Base-by-base conservation (phyloP, 2,888 invertebrate genomes). In the Himalopsyche japonica region DNA sequence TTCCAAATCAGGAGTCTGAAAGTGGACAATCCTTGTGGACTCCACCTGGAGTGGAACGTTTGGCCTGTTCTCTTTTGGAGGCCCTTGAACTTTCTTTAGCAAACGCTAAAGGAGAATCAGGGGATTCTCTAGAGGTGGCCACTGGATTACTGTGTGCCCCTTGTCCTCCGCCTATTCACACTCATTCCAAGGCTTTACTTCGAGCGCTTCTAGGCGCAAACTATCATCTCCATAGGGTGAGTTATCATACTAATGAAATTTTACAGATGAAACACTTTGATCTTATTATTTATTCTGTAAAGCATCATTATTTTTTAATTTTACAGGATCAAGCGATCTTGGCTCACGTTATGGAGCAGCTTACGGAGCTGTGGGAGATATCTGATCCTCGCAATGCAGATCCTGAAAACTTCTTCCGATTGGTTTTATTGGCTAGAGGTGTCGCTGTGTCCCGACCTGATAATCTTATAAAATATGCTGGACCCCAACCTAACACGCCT, bases 321-420 rank as follows among this genome's bases (percentile, higher is more conserved):
- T 70, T 15, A 27, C 88, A 95, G 95, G 97, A 98, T 90, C 96
- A 97, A 89, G 96, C 97, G 1, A 93, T 98, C 76, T 91, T 98
- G 64, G 94, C 94, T 80, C 96, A 98, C 90, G 96, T 96, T 79
- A 93, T 95, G 88, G 92, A 91, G 18, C 94, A 95, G 32, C 91
- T 97, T 37, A 93, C 93, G 80, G 92, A 93, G 84, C 93, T 96
- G 89, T 93, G 94, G 77, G 93, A 94, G 85, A 91, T 91, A 0
- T 91, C 93, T 4, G 95, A 96, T 87, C 92, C 94, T 0, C 93
- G 93, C 85, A 94, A 95, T 88, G 94, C 97, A 87, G 98, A 98
- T 90, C 97, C 98, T 0, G 98, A 98, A 89, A 96, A 96, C 82
- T 98, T 96, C 90, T 98, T 97, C 91, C 94, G 97, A 2, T 93